phyloP scores from a whole-genome alignment of 2,113 vertebrate genomes.

The Dasyprocta punctata region DNA sequence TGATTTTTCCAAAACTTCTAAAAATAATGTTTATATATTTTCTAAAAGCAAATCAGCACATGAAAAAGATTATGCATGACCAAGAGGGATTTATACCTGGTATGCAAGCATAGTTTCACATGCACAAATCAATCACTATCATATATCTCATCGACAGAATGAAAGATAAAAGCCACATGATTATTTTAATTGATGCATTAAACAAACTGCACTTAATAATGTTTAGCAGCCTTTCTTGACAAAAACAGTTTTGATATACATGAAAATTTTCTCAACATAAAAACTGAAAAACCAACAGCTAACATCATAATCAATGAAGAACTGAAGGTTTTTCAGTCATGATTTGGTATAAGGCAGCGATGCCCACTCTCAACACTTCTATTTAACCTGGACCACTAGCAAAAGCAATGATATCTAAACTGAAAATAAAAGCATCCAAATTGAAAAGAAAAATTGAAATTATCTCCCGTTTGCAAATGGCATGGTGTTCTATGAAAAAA shows the following conservation, averaged over 20 bases:
- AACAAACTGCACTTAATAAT: not conserved
- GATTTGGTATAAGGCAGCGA: not conserved
- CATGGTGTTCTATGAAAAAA: not conserved
- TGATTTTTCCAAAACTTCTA: constrained; percentile 34
- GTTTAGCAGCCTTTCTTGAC: not conserved
- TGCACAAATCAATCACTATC: not conserved
- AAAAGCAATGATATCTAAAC: not conserved
- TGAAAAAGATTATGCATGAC: not conserved
- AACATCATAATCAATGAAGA: not conserved
- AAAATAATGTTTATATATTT: constrained; percentile 1
- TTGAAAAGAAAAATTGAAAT: not conserved
- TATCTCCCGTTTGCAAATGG: not conserved
- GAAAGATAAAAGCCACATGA: not conserved
- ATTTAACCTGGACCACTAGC: not conserved
- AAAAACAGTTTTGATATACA: not conserved
- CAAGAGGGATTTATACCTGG: not conserved
- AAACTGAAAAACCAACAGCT: not conserved
- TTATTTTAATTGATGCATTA: not conserved
- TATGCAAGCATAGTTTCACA: not conserved
- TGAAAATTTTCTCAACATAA: not conserved
- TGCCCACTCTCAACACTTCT: not conserved
- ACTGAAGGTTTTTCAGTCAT: not conserved
- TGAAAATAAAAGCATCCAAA: not conserved
- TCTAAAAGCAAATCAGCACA: not conserved
- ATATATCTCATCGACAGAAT: not conserved